Base-by-base conservation (phyloP, 2,113 vertebrate species). In the Vireo altiloquus region DNA sequence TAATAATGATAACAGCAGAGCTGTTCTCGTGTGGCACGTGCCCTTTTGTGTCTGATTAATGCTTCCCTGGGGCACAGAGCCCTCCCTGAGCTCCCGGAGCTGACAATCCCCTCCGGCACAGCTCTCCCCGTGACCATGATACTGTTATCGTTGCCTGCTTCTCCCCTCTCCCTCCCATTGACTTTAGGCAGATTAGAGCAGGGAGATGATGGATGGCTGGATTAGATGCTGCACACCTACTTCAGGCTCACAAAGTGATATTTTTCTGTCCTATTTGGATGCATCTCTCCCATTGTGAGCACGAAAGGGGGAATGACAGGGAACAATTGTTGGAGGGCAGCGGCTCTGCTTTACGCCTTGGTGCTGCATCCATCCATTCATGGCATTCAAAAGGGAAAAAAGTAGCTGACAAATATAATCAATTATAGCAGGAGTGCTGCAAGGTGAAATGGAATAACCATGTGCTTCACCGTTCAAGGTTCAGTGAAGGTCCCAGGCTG, bases 161-260 rank as follows among this genome's bases (percentile, higher is more conserved):
- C 69, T 87, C 93, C 82, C 56, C 46, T 86, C 63, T 82, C 84
- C 74, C 37, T 96, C 75, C 79, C 89, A 22, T 57, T 54, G 88
- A 86, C 77, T 91, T 85, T 10, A 76, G 81, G 77, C 77, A 97
- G 88, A 88, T 94, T 35, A 54, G 87, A 94, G 90, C 74, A 65
- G 70, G 23, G 72, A 77, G 71, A 84, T 63, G 89, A 91, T 80
- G 93, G 94, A 91, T 89, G 90, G 89, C 44, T 94, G 95, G 94
- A 90, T 89, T 47, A 89, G 95, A 72, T 40, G 65, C 70, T 44
- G 78, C 81, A 33, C 52, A 66, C 81, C 66, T 82, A 66, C 89
- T 79, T 60, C 47, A 49, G 90, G 33, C 89, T 92, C 87, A 60
- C 80, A 85, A 74, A 94, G 89, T 33, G 42, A 6, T 84, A n/a